Conservation (phyloP, 2,113 vertebrate species). For the Chionomys nivalis region DNA sequence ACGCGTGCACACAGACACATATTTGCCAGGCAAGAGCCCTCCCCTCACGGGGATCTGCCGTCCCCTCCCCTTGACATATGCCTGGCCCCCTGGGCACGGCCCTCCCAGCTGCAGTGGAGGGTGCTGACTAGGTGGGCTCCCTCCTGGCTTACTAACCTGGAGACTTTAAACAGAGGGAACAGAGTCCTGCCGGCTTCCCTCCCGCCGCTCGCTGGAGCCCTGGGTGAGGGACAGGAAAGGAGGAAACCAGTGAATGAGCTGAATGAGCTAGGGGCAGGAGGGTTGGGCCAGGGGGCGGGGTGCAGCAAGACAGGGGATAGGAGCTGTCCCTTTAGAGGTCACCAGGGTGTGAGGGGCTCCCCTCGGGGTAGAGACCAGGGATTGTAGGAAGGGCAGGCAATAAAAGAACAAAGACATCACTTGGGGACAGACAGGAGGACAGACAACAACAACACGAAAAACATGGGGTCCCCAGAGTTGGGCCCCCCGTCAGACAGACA, state of each 20-base stretch:
- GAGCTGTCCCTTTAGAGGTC: constrained; percentile 1
- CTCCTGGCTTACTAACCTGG: constrained; percentile 88
- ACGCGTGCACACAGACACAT: constrained; percentile 46
- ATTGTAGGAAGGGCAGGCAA: neutral
- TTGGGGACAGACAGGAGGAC: constrained; percentile 72
- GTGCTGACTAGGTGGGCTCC: constrained; percentile 63
- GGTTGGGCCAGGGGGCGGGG: neutral
- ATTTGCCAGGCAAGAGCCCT: constrained; percentile 69
- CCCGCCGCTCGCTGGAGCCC: constrained; percentile 88
- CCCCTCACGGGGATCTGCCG: constrained; percentile 35
- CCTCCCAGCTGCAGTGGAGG: constrained; percentile 43
- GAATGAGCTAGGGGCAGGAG: neutral
- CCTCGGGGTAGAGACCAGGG: neutral
- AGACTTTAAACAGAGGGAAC: constrained; percentile 91
- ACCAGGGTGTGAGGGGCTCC: neutral
- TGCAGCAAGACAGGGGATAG: neutral
- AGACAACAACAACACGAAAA: constrained; percentile 68
- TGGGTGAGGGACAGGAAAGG: constrained; percentile 91
- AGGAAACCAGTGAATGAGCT: constrained; percentile 85
- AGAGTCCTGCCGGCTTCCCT: constrained; percentile 90
- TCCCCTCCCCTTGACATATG: constrained; percentile 51
- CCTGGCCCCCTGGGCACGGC: neutral
- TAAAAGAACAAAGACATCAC: constrained; percentile 32
- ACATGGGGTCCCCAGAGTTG: constrained; percentile 18
- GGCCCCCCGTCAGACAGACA: constrained; percentile 37